A percentile compares a stretch with the other conserved stretches of the same genome.
Conservation (phyloP, 2,888 invertebrate genomes). For the Xanthia icteritia region DNA sequence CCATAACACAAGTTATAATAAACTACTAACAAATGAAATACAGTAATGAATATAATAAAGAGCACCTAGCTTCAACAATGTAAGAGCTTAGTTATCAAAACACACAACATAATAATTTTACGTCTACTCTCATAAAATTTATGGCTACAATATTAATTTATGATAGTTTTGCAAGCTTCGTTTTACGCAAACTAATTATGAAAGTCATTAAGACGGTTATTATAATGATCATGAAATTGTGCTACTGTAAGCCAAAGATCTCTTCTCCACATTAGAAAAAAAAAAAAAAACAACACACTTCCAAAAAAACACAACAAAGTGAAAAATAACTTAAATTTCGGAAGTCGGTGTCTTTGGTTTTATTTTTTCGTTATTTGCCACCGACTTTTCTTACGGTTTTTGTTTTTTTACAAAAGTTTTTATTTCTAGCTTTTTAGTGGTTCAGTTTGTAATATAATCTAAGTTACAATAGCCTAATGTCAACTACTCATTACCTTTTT, state of each 20-base stretch:
- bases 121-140: slow-evolving; percentile 23
- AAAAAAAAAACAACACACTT: too few species aligned
- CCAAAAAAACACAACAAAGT: too few species aligned
- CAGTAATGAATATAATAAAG: not conserved
- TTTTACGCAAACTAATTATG: slow-evolving; percentile 14
- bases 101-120: slow-evolving; percentile 19
- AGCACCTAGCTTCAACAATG: slow-evolving; percentile 17
- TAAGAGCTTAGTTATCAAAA: slow-evolving; percentile 24
- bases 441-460: too few species aligned
- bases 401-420: too few species aligned
- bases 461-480: too few species aligned
- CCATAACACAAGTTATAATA: not conserved
- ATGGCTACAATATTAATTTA: slow-evolving; percentile 35
- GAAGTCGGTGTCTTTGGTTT: too few species aligned
- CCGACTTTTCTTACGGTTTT: too few species aligned
- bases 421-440: too few species aligned
- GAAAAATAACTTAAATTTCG: too few species aligned
- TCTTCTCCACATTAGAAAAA: not conserved
- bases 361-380: too few species aligned
- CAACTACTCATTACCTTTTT: too few species aligned
- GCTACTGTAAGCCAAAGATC: not conserved
- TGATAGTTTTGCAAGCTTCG: not conserved
- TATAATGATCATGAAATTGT: not conserved
- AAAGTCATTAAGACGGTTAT: not conserved
- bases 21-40: not conserved